Evolutionary conservation across 1,140 invertebrate species (phyloP).

Genomic region (Forficula auricularia): DNA sequence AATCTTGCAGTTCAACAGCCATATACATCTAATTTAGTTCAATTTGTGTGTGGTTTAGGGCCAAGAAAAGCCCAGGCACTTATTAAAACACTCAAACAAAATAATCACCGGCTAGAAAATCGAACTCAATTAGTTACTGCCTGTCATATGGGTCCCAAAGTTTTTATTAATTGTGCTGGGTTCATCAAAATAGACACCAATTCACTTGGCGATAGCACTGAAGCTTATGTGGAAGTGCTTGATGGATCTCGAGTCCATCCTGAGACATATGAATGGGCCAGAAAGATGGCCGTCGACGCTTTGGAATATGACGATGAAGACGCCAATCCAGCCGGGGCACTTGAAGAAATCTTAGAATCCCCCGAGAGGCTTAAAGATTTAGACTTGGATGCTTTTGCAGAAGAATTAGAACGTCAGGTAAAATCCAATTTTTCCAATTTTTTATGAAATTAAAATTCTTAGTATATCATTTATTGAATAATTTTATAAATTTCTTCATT

Average conservation of each 20-base stretch:
- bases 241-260: constrained; percentile 97
- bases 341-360: constrained; percentile 92
- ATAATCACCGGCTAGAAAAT: constrained; percentile 83
- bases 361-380: constrained; percentile 91
- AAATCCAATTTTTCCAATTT: too few species aligned
- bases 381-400: constrained; percentile 95
- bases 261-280: constrained; percentile 97
- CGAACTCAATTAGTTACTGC: constrained; percentile 85
- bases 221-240: constrained; percentile 87
- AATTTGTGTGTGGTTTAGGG: constrained; percentile 95
- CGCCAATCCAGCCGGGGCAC: constrained; percentile 83
- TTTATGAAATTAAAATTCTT: not conserved
- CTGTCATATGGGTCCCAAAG: constrained; percentile 94
- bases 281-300: constrained; percentile 99
- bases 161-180: constrained; percentile 97
- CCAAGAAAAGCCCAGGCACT: constrained; percentile 83
- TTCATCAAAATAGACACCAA: constrained; percentile 98
- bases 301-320: constrained; percentile 95
- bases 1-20: constrained; percentile 79
- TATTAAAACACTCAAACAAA: constrained; percentile 80
- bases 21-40: constrained; percentile 76
- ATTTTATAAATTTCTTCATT: too few species aligned
- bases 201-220: constrained; percentile 79
- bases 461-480: not conserved
- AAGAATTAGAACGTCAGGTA: constrained; percentile 84